Conservation (phyloP, 2,113 vertebrate genomes). For the Anoura caudifer region DNA sequence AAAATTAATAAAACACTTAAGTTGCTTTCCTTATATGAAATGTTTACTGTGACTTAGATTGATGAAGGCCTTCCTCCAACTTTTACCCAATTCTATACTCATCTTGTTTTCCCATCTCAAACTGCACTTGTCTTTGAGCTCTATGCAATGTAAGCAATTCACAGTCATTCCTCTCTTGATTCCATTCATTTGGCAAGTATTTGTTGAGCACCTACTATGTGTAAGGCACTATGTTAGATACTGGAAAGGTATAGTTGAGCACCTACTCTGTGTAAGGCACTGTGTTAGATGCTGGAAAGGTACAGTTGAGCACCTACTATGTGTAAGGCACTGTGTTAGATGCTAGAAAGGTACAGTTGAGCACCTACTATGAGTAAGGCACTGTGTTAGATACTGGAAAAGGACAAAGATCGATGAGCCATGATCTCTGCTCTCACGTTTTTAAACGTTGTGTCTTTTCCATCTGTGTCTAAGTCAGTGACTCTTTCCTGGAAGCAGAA, state of each 20-base stretch:
- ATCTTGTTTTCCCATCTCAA: background rate
- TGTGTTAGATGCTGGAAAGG: background rate
- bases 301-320: background rate
- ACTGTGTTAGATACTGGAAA: background rate
- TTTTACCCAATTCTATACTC: background rate
- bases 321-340: background rate
- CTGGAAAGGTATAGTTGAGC: background rate
- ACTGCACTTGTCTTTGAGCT: background rate
- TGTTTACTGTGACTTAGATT: background rate
- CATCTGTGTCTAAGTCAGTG: background rate
- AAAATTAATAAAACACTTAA: background rate
- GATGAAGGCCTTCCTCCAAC: background rate
- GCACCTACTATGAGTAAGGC: background rate
- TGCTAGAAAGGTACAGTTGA: background rate
- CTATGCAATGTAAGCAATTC: background rate
- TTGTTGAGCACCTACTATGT: background rate
- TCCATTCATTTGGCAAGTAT: background rate
- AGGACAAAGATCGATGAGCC: background rate
- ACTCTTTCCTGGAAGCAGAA: background rate
- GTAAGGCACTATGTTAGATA: background rate
- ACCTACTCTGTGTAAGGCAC: background rate
- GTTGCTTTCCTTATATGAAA: background rate
- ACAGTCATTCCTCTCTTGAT: background rate
- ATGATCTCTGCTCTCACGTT: background rate
- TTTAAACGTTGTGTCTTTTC: background rate